Evolutionary conservation across 2,797 vertebrate genomes (phyloP).

Genomic region (Smutsia gigantea): DNA sequence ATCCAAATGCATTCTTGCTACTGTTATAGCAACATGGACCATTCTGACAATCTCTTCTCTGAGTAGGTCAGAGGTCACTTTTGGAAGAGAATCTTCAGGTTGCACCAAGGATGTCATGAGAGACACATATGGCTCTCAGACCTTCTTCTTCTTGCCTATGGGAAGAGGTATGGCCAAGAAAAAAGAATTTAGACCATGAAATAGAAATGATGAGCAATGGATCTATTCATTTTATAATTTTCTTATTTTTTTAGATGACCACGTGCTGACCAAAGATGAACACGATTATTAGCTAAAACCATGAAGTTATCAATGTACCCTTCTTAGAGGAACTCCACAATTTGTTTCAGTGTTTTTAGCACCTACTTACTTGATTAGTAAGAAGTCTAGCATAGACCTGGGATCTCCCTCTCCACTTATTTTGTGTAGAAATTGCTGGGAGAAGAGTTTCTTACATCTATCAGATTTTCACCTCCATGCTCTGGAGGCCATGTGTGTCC

Average conservation of each 20-base stretch:
- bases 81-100: neutral
- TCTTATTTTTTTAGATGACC: neutral
- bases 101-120: neutral
- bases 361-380: neutral
- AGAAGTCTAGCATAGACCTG: neutral
- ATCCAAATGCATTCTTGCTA: neutral
- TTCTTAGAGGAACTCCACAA: neutral
- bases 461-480: neutral
- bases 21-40: neutral
- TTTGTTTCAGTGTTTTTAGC: neutral
- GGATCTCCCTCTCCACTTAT: neutral
- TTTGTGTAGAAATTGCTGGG: neutral
- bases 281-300: neutral
- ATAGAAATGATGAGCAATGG: neutral
- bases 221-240: neutral
- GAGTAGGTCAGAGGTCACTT: neutral
- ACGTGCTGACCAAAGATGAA: neutral
- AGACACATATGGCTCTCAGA: neutral
- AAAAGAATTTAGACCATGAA: neutral
- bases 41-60: neutral
- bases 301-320: neutral
- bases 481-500: neutral
- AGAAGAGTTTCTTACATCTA: neutral
- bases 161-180: neutral
- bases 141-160: neutral